Conservation (phyloP, 2,113 vertebrate genomes). For the Spea multiplicata region DNA sequence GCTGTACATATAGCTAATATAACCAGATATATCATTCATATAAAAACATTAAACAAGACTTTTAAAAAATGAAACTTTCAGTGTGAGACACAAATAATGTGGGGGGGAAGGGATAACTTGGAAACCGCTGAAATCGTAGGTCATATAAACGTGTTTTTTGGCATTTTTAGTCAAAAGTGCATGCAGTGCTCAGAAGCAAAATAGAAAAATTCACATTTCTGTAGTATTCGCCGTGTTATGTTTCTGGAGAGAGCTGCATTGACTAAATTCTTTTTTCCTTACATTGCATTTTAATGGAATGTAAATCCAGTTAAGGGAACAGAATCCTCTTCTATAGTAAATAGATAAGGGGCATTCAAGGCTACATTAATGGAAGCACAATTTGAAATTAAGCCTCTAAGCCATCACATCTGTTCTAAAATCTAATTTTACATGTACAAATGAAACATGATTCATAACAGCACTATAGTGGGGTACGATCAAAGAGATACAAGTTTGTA, state of each 20-base stretch:
- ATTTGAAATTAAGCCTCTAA: slow-evolving; percentile 43
- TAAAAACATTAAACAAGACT: background rate
- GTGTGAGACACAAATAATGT: too few species aligned
- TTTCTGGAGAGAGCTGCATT: slow-evolving; percentile 18
- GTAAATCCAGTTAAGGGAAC: slow-evolving; percentile 20
- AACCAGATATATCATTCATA: slow-evolving; percentile 7
- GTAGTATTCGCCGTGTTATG: too few species aligned
- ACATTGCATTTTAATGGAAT: slow-evolving; percentile 37
- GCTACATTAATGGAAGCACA: slow-evolving; percentile 37
- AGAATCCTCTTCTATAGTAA: slow-evolving; percentile 30
- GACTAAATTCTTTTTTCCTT: slow-evolving; percentile 17
- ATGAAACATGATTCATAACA: slow-evolving; percentile 21
- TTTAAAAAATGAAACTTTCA: background rate
- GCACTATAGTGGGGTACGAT: background rate
- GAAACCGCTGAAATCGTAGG: too few species aligned
- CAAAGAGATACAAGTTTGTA: slow-evolving; percentile 1
- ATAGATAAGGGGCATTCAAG: slow-evolving; percentile 38
- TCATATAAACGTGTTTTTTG: too few species aligned
- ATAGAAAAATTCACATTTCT: too few species aligned
- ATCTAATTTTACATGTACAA: slow-evolving; percentile 43
- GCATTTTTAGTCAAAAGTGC: too few species aligned
- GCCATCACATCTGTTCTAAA: slow-evolving; percentile 38
- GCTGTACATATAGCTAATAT: too few species aligned
- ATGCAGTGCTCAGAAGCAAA: too few species aligned
- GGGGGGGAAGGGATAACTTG: too few species aligned